Percentiles rank a stretch among this genome's conserved stretches.
These are phyloP conservation scores for Pediacus dermestoides DNA, from an alignment of 2,888 invertebrate genomes.

Conservation along the genomic window DNA sequence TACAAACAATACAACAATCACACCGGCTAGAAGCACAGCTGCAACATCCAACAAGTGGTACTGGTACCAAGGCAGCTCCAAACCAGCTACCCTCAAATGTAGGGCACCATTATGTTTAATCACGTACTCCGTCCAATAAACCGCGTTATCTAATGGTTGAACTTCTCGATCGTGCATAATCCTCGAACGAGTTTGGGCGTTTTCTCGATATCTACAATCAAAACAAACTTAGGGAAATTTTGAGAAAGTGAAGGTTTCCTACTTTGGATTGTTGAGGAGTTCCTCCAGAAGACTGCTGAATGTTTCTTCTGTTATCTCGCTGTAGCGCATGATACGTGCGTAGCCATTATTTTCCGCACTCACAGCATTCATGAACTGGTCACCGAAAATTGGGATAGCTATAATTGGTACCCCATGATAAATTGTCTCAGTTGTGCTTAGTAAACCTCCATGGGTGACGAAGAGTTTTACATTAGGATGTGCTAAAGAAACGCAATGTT, in stretches of 20 bases:
- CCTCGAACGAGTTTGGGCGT: conserved; percentile 1
- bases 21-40: background rate
- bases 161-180: conserved; percentile 9
- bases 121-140: conserved; percentile 10
- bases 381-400: conserved; percentile 4
- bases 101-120: conserved; percentile 9
- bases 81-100: conserved; percentile 10
- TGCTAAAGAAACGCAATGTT: too few relatives aligned
- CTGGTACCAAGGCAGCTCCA: conserved; percentile 8
- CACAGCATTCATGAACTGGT: background rate
- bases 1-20: background rate
- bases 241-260: conserved; percentile 5
- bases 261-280: conserved; percentile 46
- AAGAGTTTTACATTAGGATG: conserved; percentile 6
- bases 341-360: conserved; percentile 1
- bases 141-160: conserved; percentile 10
- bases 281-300: conserved; percentile 44
- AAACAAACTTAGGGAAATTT: background rate
- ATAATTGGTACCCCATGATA: conserved; percentile 6
- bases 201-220: conserved; percentile 7
- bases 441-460: conserved; percentile 5
- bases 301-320: conserved; percentile 49
- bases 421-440: conserved; percentile 3
- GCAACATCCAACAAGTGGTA: conserved; percentile 11
- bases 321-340: conserved; percentile 38